Conservation (phyloP, 2,797 vertebrate genomes). For the Anisognathus igniventris region DNA sequence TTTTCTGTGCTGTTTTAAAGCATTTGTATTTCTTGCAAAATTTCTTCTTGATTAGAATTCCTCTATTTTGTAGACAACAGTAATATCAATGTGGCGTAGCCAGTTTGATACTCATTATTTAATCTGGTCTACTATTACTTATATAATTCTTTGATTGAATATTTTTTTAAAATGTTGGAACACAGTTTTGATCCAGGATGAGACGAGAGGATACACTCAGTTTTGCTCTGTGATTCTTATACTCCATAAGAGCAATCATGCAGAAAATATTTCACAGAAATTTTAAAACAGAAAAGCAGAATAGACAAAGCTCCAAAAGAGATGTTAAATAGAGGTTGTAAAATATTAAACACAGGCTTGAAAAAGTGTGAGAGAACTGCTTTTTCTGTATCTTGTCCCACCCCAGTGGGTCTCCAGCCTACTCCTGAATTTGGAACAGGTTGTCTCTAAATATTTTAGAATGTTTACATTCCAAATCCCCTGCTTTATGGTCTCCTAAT, state of each 20-base stretch:
- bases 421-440: not conserved
- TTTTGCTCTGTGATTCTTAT: not conserved
- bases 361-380: not conserved
- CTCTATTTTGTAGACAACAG: rapidly evolving
- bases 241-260: rapidly evolving
- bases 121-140: not conserved
- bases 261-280: not conserved
- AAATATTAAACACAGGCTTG: not conserved
- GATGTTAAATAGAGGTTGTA: not conserved
- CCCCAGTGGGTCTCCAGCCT: not conserved
- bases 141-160: not conserved
- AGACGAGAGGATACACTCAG: not conserved
- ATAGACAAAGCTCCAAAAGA: not conserved
- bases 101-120: not conserved
- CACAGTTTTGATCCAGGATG: not conserved
- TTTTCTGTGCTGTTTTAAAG: not conserved
- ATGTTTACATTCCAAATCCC: not conserved
- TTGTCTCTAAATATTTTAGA: not conserved
- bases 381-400: not conserved
- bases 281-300: not conserved
- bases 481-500: not conserved
- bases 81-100: not conserved
- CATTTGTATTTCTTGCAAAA: not conserved
- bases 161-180: not conserved
- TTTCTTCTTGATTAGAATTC: not conserved